Evolutionary conservation across 2,113 vertebrate genomes (phyloP).

Genomic region (Neogale vison): DNA sequence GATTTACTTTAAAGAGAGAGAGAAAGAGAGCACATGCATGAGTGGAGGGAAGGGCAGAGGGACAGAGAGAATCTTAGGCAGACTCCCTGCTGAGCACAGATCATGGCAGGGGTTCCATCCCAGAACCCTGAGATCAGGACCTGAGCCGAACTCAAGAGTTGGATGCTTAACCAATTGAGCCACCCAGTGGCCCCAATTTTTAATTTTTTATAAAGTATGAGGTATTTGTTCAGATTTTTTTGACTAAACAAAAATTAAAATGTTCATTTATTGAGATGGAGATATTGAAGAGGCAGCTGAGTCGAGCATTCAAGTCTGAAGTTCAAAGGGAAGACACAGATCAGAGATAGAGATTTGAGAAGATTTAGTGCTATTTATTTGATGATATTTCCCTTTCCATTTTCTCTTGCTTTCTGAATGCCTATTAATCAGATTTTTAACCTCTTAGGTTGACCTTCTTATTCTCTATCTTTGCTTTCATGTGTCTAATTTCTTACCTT

Average conservation of each 20-base stretch:
- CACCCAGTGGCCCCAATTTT: neutral
- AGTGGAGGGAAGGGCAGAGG: neutral
- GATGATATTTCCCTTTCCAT: neutral
- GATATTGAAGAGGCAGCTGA: neutral
- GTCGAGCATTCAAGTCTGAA: neutral
- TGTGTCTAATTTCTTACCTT: neutral
- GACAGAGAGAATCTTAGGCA: neutral
- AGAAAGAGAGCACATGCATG: neutral
- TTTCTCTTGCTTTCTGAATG: neutral
- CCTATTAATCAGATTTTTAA: neutral
- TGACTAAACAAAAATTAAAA: neutral
- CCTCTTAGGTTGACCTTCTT: neutral
- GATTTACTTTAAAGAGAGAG: neutral
- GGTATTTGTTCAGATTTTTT: neutral
- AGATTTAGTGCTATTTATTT: neutral
- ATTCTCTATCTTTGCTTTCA: neutral
- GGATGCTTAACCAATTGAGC: neutral
- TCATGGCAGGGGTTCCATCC: neutral
- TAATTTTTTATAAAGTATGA: neutral
- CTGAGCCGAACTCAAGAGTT: neutral
- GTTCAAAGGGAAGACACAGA: neutral
- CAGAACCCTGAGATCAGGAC: neutral
- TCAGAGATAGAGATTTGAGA: neutral
- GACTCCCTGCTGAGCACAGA: neutral
- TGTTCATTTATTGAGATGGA: neutral